A percentile compares a stretch with the other conserved stretches of the same genome.
Conservation (phyloP, 2,888 invertebrate species). For the Epinotia demarniana region DNA sequence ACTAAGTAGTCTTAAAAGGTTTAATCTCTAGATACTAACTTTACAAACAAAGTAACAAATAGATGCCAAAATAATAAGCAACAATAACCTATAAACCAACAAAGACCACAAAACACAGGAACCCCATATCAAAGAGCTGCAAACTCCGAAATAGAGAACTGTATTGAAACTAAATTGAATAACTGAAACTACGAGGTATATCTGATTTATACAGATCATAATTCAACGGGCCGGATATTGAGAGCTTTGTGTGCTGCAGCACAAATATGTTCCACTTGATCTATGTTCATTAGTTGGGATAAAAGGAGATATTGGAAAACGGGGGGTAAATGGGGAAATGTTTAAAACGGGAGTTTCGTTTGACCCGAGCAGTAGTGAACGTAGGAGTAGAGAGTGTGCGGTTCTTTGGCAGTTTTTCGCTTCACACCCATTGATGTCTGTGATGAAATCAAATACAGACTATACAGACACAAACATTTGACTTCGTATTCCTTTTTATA, state of each 20-base stretch:
- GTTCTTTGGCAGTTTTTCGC: background rate
- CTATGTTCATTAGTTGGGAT: slow-evolving; percentile 8
- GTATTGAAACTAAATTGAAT: slow-evolving; percentile 4
- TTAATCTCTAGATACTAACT: background rate
- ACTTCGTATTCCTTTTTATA: too few relatives aligned
- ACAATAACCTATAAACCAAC: too few relatives aligned
- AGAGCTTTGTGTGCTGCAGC: slow-evolving; percentile 5
- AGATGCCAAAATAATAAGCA: too few relatives aligned
- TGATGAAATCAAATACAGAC: too few relatives aligned
- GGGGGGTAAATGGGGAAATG: background rate
- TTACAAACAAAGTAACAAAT: background rate
- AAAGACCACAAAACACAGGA: too few relatives aligned
- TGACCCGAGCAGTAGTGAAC: background rate
- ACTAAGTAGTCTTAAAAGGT: background rate
- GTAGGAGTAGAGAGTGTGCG: background rate
- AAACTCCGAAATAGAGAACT: background rate
- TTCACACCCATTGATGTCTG: too few relatives aligned
- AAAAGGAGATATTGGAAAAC: background rate
- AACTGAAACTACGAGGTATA: slow-evolving; percentile 11
- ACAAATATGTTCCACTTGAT: slow-evolving; percentile 28
- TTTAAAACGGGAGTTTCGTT: background rate
- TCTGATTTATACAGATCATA: slow-evolving; percentile 35
- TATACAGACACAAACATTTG: too few relatives aligned
- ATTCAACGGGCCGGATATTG: slow-evolving; percentile 22
- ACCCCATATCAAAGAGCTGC: too few relatives aligned